Conservation (phyloP, 2,797 vertebrate genomes). For the Poeciliopsis presidionis region DNA sequence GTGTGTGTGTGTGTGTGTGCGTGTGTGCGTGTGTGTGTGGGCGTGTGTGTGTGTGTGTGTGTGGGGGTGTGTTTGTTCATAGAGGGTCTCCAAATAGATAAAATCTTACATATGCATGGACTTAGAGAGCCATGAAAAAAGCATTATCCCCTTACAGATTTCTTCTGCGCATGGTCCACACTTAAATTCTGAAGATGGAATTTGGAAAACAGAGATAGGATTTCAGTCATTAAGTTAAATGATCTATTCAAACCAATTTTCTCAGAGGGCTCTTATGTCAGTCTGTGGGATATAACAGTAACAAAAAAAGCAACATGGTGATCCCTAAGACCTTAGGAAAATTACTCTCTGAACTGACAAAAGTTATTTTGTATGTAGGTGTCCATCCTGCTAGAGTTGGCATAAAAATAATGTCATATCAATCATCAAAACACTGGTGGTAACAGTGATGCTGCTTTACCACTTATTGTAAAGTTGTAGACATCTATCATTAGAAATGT, state of each 20-base stretch:
- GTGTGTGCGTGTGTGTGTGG: background rate
- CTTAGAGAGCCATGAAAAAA: background rate
- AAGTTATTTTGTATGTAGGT: background rate
- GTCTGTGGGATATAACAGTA: background rate
- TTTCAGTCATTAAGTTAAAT: background rate
- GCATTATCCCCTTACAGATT: background rate
- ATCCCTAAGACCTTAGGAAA: background rate
- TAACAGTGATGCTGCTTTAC: background rate
- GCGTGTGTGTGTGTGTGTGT: background rate
- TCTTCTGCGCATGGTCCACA: background rate
- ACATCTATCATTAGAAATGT: too few species aligned
- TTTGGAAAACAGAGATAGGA: background rate
- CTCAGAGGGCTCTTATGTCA: too few species aligned
- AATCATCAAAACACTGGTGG: background rate
- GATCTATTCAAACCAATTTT: background rate
- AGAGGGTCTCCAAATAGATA: background rate
- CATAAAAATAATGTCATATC: background rate
- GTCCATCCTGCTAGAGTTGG: too few species aligned
- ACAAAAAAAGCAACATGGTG: background rate
- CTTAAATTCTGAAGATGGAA: background rate
- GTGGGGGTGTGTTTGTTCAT: background rate
- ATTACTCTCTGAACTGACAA: background rate
- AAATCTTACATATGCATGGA: constrained; percentile 19
- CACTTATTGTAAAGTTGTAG: background rate
- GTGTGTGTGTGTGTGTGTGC: background rate